Base-by-base conservation (phyloP, 2,888 invertebrate genomes). In the Andrena praecox region DNA sequence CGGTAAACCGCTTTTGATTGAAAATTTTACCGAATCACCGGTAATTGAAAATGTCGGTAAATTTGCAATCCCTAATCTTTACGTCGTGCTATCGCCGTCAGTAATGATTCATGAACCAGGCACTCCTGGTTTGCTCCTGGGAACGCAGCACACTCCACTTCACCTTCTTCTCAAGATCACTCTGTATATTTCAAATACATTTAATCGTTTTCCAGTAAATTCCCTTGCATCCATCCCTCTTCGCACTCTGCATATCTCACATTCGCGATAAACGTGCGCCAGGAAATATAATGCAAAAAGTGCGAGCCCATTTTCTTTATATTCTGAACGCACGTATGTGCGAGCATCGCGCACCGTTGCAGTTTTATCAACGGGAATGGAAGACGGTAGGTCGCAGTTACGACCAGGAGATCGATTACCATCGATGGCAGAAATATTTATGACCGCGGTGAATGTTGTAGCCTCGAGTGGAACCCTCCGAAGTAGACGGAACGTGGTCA, bases 361-460 rank as follows among this genome's bases (percentile, higher is more conserved):
- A 64, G 54, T 73, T 83, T 71, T 71, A 74, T 77, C 70, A 67
- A 42, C 64, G 74, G 63, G 63, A 77, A 74, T 12, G 54, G 56
- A 67, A 74, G 63, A 8, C 42, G 62, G 31, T 52, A 16, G 77
- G 77, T 66, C 31, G 66, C 27, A 59, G 76, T 60, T 68, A 35
- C 82, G 29, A 20, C 50, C 64, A 2, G 8, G 20, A 42, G 81
- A 83, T 83, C 83, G 83, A 81, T 74, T 76, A 78, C 79, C 50
- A 74, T 74, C 78, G 67, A 27, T 29, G 70, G 42, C n/a, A 59
- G 70, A 83, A 87, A 81, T 87, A 87, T 87, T 87, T 87, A 83
- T 72, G 74, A 83, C 24, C 24, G 59, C 69, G 79, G 69, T 83
- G 79, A 87, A 77, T 83, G 67, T 81, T 83, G 69, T 66, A 78